Conservation (phyloP, 2,888 invertebrate species). For the Ectemnius cavifrons region DNA sequence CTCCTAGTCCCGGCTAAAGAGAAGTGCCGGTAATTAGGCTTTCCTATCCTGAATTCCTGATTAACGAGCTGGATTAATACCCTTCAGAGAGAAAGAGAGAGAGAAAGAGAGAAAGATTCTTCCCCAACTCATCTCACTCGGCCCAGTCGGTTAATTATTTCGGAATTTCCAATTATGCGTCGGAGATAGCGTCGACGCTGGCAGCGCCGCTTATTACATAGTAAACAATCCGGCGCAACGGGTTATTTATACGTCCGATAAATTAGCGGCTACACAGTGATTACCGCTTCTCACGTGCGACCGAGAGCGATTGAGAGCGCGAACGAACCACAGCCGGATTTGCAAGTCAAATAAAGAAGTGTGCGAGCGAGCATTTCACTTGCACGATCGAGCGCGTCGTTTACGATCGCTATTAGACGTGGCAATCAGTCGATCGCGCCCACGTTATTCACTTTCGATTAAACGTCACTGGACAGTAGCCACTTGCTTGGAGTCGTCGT, state of each 20-base stretch:
- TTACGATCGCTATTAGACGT: slow-evolving; percentile 44
- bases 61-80: background rate
- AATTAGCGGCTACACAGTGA: slow-evolving; percentile 32
- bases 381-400: slow-evolving; percentile 8
- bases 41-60: too few relatives aligned
- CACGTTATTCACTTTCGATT: too few relatives aligned
- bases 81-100: too few relatives aligned
- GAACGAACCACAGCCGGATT: slow-evolving; percentile 35
- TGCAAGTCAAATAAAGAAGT: slow-evolving; percentile 54
- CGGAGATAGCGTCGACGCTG: background rate
- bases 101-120: too few relatives aligned
- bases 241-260: slow-evolving; percentile 40
- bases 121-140: too few relatives aligned
- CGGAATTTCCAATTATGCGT: slow-evolving; percentile 11
- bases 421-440: background rate
- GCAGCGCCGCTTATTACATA: slow-evolving; percentile 10
- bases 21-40: too few relatives aligned
- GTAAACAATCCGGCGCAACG: slow-evolving; percentile 36
- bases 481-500: too few relatives aligned
- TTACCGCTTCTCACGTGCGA: slow-evolving; percentile 42
- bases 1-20: too few relatives aligned
- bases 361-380: slow-evolving; percentile 26
- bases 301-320: slow-evolving; percentile 37
- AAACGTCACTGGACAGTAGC: too few relatives aligned
- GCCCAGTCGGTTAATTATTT: too few relatives aligned